Conservation (phyloP, 2,888 invertebrate species). For the Ectemnius continuus region DNA sequence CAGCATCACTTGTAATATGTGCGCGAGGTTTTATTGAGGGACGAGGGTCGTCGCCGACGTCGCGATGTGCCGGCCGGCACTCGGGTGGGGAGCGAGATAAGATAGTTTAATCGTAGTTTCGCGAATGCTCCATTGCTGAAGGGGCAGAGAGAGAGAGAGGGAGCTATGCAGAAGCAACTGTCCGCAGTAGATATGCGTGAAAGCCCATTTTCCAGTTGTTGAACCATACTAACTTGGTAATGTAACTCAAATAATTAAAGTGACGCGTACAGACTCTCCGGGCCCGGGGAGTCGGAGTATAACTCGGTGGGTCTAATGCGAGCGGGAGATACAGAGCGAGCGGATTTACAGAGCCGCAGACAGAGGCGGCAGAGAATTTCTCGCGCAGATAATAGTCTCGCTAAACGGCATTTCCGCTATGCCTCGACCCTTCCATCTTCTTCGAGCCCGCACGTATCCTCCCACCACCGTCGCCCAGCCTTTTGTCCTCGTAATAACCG, state of each 20-base stretch:
- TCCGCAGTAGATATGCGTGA: conserved; percentile 48
- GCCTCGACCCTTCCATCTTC: conserved; percentile 41
- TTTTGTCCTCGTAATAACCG: too few species aligned
- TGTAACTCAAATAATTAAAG: conserved; percentile 63
- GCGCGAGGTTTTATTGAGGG: neutral
- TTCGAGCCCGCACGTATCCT: conserved; percentile 11
- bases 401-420: conserved; percentile 36
- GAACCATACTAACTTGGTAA: conserved; percentile 55
- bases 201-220: conserved; percentile 59
- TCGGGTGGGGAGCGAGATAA: conserved; percentile 13
- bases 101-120: conserved; percentile 32
- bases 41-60: neutral
- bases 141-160: too few species aligned
- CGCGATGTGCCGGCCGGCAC: neutral
- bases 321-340: conserved; percentile 39
- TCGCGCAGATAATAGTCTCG: conserved; percentile 32
- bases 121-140: conserved; percentile 20
- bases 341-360: conserved; percentile 12
- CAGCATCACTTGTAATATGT: neutral
- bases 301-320: conserved; percentile 48
- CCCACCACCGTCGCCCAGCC: too few species aligned
- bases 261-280: conserved; percentile 49
- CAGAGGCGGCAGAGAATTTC: conserved; percentile 28
- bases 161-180: conserved; percentile 35
- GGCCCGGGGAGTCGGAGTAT: conserved; percentile 36